phyloP scores from a whole-genome alignment of 2,888 invertebrate genomes.

The Matsumyia berberina region DNA sequence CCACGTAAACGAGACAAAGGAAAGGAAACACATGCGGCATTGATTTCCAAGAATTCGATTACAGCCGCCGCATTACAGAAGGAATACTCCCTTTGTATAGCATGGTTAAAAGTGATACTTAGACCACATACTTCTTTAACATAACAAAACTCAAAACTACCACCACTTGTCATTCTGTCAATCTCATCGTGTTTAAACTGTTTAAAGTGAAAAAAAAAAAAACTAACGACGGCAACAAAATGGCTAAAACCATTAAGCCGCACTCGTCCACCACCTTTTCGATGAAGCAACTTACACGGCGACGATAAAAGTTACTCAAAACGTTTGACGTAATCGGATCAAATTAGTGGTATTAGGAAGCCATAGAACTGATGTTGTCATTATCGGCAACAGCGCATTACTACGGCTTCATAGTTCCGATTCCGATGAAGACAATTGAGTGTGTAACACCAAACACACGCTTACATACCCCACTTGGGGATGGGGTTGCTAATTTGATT shows the following conservation, averaged over 20 bases:
- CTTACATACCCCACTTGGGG: background rate
- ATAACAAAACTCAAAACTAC: background rate
- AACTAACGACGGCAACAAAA: background rate
- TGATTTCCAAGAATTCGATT: background rate
- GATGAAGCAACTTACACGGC: background rate
- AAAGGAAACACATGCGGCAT: background rate
- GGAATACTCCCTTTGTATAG: background rate
- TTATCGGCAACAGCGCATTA: slow-evolving; percentile 71
- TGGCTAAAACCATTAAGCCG: slow-evolving; percentile 60
- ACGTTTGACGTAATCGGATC: slow-evolving; percentile 76
- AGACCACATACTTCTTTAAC: background rate
- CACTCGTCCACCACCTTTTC: slow-evolving; percentile 53
- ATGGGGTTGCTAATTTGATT: slow-evolving; percentile 14
- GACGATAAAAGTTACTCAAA: slow-evolving; percentile 71
- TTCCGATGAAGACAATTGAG: slow-evolving; percentile 40
- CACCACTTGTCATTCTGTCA: slow-evolving; percentile 24
- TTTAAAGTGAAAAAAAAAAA: slow-evolving; percentile 60
- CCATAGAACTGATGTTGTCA: slow-evolving; percentile 72
- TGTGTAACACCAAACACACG: slow-evolving; percentile 6
- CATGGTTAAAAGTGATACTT: background rate
- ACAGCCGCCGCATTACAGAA: background rate
- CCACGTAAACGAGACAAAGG: too few relatives aligned
- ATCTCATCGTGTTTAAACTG: slow-evolving; percentile 30
- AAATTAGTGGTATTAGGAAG: slow-evolving; percentile 75
- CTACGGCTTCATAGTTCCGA: slow-evolving; percentile 68